A percentile compares a stretch with the other conserved stretches of the same genome.
phyloP scores from a whole-genome alignment of 2,888 invertebrate genomes.

The Phasia obesa region DNA sequence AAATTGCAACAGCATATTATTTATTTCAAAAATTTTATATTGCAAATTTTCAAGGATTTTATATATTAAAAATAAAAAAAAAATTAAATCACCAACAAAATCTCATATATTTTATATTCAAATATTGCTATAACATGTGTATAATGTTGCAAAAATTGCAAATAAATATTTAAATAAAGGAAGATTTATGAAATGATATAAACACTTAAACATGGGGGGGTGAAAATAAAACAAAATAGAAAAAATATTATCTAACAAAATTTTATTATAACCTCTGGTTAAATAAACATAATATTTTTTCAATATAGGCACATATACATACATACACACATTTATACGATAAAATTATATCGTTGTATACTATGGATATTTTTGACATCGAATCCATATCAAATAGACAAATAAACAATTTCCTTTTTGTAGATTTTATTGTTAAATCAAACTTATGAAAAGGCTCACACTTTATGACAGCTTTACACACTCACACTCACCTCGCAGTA shows the following conservation, averaged over 20 bases:
- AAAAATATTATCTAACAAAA: constrained; percentile 51
- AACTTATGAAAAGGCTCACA: not conserved
- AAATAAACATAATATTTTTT: constrained; percentile 63
- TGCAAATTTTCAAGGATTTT: constrained; percentile 55
- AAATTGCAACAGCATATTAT: constrained; percentile 7
- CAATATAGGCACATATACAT: constrained; percentile 27
- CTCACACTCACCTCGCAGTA: not conserved
- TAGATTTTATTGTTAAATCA: constrained; percentile 35
- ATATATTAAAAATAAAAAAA: constrained; percentile 13
- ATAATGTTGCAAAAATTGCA: constrained; percentile 53
- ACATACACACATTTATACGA: not conserved
- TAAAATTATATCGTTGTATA: not conserved
- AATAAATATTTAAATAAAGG: constrained; percentile 66
- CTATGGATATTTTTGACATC: constrained; percentile 51
- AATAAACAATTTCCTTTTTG: constrained; percentile 70
- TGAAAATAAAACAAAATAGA: not conserved
- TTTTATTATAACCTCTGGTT: constrained; percentile 66
- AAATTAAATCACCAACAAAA: constrained; percentile 5
- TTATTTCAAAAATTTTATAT: constrained; percentile 49
- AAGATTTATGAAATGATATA: constrained; percentile 64
- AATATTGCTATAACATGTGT: constrained; percentile 52
- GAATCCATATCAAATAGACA: constrained; percentile 64
- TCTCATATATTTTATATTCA: constrained; percentile 54
- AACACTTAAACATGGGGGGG: not conserved
- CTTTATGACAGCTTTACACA: not conserved